These are phyloP conservation scores for Melanotaenia boesemani DNA, from an alignment of 2,797 vertebrate genomes.

Conservation along the genomic window DNA sequence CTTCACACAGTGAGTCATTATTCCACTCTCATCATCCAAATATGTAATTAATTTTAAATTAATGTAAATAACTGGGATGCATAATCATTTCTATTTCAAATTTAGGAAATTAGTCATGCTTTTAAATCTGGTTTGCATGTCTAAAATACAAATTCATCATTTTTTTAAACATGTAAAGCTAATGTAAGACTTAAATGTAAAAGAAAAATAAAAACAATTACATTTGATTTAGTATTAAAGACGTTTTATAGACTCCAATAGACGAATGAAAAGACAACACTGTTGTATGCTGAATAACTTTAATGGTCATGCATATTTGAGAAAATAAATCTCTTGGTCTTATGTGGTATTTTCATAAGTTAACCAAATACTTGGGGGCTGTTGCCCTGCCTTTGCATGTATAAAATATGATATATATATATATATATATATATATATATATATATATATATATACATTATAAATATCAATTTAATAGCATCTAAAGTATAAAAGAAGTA, in stretches of 20 bases:
- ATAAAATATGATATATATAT: background rate
- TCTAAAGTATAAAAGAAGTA: background rate
- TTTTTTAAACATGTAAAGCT: too few species aligned
- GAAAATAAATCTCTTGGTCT: background rate
- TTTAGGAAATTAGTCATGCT: conserved; percentile 58
- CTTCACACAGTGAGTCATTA: conserved; percentile 31
- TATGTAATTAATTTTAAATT: conserved; percentile 61
- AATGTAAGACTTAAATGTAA: conserved; percentile 28
- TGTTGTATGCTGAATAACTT: background rate
- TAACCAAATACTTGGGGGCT: background rate
- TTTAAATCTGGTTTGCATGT: conserved; percentile 58
- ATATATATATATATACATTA: background rate
- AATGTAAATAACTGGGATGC: conserved; percentile 50
- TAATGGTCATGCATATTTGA: background rate
- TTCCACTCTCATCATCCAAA: conserved; percentile 42
- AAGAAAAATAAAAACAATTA: background rate
- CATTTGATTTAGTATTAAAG: background rate
- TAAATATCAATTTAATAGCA: background rate
- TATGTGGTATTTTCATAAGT: background rate
- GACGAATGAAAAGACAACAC: background rate
- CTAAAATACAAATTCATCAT: conserved; percentile 43
- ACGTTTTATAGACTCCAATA: background rate
- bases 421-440: too few species aligned
- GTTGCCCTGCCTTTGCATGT: background rate
- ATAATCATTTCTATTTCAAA: conserved; percentile 56